Conservation (phyloP, 2,797 vertebrate species). For the Pseudocheirus occidentalis region DNA sequence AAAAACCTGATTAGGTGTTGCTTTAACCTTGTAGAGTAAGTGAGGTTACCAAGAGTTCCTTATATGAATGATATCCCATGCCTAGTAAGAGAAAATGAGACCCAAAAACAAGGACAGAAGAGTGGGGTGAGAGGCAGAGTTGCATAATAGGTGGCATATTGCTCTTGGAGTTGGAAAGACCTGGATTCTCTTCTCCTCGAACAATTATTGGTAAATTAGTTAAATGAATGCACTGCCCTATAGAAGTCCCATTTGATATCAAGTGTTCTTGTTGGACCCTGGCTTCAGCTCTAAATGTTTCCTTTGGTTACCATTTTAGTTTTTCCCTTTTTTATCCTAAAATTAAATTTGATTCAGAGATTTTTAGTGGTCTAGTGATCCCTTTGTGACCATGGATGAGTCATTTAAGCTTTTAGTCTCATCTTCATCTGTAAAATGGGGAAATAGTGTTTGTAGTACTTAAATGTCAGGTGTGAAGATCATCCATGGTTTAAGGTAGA, state of each 20-base stretch:
- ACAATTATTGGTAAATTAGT: background rate
- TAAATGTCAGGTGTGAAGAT: background rate
- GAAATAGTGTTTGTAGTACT: background rate
- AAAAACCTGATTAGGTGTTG: background rate
- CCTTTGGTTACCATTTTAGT: background rate
- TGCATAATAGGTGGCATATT: background rate
- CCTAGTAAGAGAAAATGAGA: background rate
- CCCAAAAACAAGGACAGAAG: background rate
- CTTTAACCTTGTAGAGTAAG: background rate
- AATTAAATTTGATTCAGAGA: background rate
- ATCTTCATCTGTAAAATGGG: background rate
- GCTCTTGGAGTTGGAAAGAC: background rate
- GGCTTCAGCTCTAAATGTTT: background rate
- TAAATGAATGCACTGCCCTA: background rate
- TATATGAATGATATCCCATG: background rate
- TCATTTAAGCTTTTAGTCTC: background rate
- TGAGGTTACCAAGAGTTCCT: background rate
- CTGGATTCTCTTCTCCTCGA: background rate
- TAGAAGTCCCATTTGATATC: background rate
- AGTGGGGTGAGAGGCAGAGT: background rate
- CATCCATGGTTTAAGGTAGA: conserved; percentile 22
- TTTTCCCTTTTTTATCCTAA: background rate
- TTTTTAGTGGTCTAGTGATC: background rate
- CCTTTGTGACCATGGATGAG: background rate
- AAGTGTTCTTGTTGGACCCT: background rate